Evolutionary conservation across 2,888 invertebrate genomes (phyloP).

Genomic region (Pristionchus maxplancki): DNA sequence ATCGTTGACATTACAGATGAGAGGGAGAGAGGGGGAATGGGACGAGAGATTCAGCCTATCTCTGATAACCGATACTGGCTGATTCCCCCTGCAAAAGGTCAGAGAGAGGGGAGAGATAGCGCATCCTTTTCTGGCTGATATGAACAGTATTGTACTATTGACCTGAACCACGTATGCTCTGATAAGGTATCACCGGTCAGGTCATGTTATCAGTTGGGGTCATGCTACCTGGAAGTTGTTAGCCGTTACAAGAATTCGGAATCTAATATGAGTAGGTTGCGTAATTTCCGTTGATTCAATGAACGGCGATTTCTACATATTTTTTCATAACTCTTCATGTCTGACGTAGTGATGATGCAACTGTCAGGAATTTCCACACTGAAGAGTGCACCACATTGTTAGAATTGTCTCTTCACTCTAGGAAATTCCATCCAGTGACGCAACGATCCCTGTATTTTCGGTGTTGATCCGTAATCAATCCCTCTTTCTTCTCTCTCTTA

Average conservation of each 20-base stretch:
- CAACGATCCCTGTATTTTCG: background rate
- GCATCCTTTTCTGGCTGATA: slow-evolving; percentile 2
- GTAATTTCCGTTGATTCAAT: background rate
- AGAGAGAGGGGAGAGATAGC: background rate
- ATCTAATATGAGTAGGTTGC: background rate
- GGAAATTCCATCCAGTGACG: background rate
- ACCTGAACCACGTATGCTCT: background rate
- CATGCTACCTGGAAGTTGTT: no score
- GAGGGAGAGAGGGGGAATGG: background rate
- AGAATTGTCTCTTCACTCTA: no score
- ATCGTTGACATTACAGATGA: slow-evolving; percentile 47
- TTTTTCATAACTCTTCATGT: no score
- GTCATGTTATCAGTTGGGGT: background rate
- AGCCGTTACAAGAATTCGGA: no score
- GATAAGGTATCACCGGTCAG: background rate
- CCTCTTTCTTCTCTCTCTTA: background rate
- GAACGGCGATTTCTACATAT: no score
- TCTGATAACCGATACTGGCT: slow-evolving; percentile 32
- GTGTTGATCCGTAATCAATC: background rate
- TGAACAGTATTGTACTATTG: background rate
- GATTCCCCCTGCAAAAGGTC: background rate
- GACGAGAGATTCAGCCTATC: slow-evolving; percentile 27
- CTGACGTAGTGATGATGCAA: background rate
- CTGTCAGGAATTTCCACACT: no score
- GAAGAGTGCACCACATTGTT: no score